phyloP scores from a whole-genome alignment of 2,113 vertebrate species.

The Cheirogaleus medius region DNA sequence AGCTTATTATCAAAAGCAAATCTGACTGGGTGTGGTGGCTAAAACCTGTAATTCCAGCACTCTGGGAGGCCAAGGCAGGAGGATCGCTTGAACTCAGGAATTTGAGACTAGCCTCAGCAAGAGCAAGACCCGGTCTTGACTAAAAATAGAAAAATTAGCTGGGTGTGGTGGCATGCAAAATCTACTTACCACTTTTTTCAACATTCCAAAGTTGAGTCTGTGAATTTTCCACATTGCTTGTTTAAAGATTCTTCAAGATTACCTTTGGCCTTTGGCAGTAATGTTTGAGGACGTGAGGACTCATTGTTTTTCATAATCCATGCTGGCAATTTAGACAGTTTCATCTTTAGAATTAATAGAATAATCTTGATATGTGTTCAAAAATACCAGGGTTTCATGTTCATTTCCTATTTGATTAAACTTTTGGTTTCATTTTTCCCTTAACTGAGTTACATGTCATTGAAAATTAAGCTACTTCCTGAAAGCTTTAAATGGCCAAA shows the following conservation, averaged over 20 bases:
- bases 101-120: too few relatives aligned
- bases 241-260: slow-evolving; percentile 6
- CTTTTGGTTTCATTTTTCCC: neutral
- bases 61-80: too few relatives aligned
- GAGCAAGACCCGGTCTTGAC: too few relatives aligned
- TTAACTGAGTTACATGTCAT: neutral
- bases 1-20: neutral
- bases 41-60: too few relatives aligned
- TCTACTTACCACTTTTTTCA: neutral
- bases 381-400: neutral
- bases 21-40: neutral
- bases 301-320: neutral
- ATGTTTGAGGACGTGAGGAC: neutral
- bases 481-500: neutral
- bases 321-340: neutral
- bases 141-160: too few relatives aligned
- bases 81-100: too few relatives aligned
- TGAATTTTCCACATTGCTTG: neutral
- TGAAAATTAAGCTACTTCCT: neutral
- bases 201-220: neutral
- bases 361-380: slow-evolving; percentile 30
- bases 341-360: slow-evolving; percentile 4
- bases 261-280: neutral
- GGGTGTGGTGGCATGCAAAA: too few relatives aligned
- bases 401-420: slow-evolving; percentile 20